Base-by-base conservation (phyloP, 2,888 invertebrate species). In the Hemaris fuciformis region DNA sequence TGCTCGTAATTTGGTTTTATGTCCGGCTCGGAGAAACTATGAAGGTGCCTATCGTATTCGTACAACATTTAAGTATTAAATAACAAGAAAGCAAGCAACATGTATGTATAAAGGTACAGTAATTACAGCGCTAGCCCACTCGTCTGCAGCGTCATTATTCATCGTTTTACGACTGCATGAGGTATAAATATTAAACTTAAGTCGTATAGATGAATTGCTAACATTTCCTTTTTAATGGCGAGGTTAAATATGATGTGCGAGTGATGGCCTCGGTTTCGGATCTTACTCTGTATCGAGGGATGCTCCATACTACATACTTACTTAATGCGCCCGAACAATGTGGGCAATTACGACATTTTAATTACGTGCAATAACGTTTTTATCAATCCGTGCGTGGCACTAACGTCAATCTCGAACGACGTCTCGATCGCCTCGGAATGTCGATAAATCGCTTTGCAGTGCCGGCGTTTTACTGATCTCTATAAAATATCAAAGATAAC, bases 401-500 rank as follows among this genome's bases (percentile, higher is more conserved):
- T 70, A 73, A 67, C 76, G 70, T 73, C 76, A 75, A 76, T 73
- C 74, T 70, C 65, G 31, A 18, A 27, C 27, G 64, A 70, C 72
- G 73, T 74, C 71, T 77, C 77, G 73, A 80, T 78, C 72, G 73
- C 77, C 71, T 74, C 80, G 89, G 91, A 91, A 91, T 91, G 91
- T 89, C 85, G 81, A 85, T 85, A 85, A 85, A 87, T 88, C 87
- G 84, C 87, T 84, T 84, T 83, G 86, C 87, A 88, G 86, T 78
- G 88, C 88, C 89, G 89, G 82, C 88, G 85, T 89, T 92, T 92
- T 91, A 92, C 91, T 83, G 91, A 85, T 89, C 86, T 83, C 91
- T 90, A 92, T 92, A 92, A 92, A 92, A 90, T 90, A 88, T 89
- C 86, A 85, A 87, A 91, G 91, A 92, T 92, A 91, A 91, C 89